phyloP scores from a whole-genome alignment of 2,113 vertebrate genomes.

The Corythornis vintsioides region DNA sequence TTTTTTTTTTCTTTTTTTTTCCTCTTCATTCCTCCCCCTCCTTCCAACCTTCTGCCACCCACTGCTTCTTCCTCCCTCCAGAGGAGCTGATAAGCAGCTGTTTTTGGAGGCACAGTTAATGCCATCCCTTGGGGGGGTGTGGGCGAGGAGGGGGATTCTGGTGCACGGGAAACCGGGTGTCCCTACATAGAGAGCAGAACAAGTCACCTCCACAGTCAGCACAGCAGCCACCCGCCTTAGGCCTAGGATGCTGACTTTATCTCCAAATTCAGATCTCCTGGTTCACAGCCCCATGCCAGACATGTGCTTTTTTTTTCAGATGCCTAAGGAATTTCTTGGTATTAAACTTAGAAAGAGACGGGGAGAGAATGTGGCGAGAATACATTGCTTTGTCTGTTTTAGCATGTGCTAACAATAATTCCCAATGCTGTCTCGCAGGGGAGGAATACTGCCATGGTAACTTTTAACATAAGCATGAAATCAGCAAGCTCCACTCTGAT shows the following conservation, averaged over 20 bases:
- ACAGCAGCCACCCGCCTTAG: conserved; percentile 22
- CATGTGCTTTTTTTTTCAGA: background rate
- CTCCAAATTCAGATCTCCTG: conserved; percentile 56
- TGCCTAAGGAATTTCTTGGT: conserved; percentile 62
- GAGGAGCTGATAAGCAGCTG: conserved; percentile 66
- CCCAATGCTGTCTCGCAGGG: background rate
- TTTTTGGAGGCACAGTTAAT: conserved; percentile 43
- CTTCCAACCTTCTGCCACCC: conserved; percentile 48
- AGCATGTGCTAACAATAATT: conserved; percentile 69
- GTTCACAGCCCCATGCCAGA: conserved; percentile 47
- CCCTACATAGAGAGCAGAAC: conserved; percentile 19
- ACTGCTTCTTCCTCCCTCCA: conserved; percentile 39
- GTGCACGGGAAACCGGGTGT: background rate
- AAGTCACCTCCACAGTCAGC: conserved; percentile 28
- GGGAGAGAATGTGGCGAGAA: conserved; percentile 42
- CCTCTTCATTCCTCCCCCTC: background rate
- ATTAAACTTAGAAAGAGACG: conserved; percentile 43
- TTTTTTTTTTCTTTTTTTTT: rapidly evolving
- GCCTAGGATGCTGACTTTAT: conserved; percentile 41
- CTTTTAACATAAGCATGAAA: conserved; percentile 59
- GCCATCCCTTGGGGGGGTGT: conserved; percentile 38
- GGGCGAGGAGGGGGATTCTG: conserved; percentile 3
- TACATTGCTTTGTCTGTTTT: conserved; percentile 64
- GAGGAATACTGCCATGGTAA: conserved; percentile 49
- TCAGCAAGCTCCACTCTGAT: conserved; percentile 28